Conservation (phyloP, 2,797 vertebrate species). For the Dendrocincla tyrannina region DNA sequence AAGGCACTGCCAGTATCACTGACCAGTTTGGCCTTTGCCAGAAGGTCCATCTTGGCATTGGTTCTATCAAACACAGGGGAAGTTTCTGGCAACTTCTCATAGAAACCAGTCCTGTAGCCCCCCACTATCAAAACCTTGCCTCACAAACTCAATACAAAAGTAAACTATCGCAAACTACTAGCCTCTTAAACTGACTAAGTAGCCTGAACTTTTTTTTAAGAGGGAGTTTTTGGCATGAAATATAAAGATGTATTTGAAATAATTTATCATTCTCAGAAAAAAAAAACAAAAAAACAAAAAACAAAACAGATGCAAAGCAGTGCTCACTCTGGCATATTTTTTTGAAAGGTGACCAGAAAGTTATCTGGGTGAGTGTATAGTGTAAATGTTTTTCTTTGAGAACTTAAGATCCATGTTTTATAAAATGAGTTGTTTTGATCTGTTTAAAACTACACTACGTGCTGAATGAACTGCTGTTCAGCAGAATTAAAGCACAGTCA, state of each 20-base stretch:
- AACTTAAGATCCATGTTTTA: background rate
- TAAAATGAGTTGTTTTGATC: background rate
- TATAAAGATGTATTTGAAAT: background rate
- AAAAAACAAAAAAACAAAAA: too few relatives aligned
- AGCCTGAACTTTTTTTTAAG: background rate
- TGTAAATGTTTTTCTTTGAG: background rate
- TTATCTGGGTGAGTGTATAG: background rate
- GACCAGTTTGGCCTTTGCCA: fast-evolving
- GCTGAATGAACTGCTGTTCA: background rate
- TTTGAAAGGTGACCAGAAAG: background rate
- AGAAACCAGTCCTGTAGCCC: background rate
- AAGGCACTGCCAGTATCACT: background rate
- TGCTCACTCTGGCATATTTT: background rate
- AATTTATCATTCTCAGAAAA: background rate
- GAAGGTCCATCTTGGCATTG: fast-evolving
- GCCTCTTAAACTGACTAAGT: background rate
- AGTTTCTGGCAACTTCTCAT: background rate
- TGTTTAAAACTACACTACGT: background rate
- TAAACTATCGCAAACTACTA: background rate
- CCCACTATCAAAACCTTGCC: background rate
- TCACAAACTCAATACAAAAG: background rate
- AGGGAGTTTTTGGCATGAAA: background rate
- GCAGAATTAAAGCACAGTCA: background rate
- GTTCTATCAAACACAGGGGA: background rate
- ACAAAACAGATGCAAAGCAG: background rate